phyloP scores from a whole-genome alignment of 35 echinoderm and acorn worm species.

The Nesometra sesokonis region DNA sequence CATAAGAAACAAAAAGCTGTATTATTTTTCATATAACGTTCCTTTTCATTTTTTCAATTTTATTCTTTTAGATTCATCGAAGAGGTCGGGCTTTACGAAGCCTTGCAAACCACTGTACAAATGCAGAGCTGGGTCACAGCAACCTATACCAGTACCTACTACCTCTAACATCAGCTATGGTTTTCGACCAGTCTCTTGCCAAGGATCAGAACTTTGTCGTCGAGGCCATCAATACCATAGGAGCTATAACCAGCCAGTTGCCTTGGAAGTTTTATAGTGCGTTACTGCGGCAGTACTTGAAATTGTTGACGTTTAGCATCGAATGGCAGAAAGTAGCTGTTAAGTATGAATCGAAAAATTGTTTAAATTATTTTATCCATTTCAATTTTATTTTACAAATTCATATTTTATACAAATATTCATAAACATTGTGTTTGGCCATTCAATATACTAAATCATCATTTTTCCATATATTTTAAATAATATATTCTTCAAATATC shows the following conservation, averaged over 20 bases:
- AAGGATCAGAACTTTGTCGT: constrained; percentile 77
- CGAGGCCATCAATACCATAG: constrained; percentile 63
- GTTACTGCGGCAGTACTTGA: constrained; percentile 77
- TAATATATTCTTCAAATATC: too few species aligned
- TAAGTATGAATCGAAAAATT: constrained; percentile 28
- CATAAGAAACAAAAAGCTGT: too few species aligned
- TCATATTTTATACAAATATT: too few species aligned
- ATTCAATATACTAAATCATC: too few species aligned
- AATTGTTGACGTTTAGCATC: constrained; percentile 38
- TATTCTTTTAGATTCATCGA: constrained; percentile 63
- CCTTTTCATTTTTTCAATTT: not conserved
- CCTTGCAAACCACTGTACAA: constrained; percentile 49
- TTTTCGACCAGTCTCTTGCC: constrained; percentile 65
- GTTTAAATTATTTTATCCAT: too few species aligned
- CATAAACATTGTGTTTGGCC: too few species aligned
- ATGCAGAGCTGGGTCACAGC: constrained; percentile 25
- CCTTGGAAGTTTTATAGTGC: constrained; percentile 58
- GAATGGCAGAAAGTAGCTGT: constrained; percentile 80
- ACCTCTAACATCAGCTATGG: constrained; percentile 52
- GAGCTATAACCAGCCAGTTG: constrained; percentile 67
- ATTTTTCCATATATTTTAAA: too few species aligned
- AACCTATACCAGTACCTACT: constrained; percentile 60
- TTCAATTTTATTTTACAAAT: too few species aligned
- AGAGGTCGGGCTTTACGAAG: constrained; percentile 64
- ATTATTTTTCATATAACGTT: too few species aligned